These are phyloP conservation scores for Ammodytes marinus DNA, from an alignment of 2,113 vertebrate species.

Conservation along the genomic window DNA sequence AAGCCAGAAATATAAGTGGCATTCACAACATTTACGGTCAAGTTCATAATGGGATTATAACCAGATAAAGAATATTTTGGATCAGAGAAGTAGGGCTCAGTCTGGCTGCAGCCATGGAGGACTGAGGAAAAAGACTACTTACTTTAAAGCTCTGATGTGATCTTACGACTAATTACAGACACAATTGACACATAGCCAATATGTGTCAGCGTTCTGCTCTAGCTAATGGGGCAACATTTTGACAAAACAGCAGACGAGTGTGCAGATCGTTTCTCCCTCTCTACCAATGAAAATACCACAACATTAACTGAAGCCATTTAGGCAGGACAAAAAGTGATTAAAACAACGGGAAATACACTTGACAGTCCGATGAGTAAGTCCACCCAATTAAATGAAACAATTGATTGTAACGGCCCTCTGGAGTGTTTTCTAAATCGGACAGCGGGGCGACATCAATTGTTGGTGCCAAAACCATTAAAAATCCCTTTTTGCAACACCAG, in stretches of 20 bases:
- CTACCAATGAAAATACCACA: neutral
- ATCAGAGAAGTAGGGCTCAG: neutral
- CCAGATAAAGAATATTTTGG: constrained; percentile 20
- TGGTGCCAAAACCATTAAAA: neutral
- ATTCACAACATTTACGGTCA: constrained; percentile 19
- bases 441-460: neutral
- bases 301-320: neutral
- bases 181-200: neutral
- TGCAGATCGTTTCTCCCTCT: neutral
- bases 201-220: neutral
- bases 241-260: neutral
- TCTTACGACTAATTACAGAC: neutral
- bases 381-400: neutral
- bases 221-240: neutral
- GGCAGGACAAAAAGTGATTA: neutral
- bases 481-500: neutral
- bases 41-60: constrained; percentile 27
- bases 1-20: constrained; percentile 21
- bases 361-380: neutral
- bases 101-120: neutral
- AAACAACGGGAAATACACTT: neutral
- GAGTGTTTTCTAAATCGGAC: neutral
- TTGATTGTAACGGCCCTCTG: neutral
- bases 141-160: neutral
- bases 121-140: neutral